These are phyloP conservation scores for Tetragonisca angustula DNA, from an alignment of 2,888 invertebrate genomes.

Conservation along the genomic window DNA sequence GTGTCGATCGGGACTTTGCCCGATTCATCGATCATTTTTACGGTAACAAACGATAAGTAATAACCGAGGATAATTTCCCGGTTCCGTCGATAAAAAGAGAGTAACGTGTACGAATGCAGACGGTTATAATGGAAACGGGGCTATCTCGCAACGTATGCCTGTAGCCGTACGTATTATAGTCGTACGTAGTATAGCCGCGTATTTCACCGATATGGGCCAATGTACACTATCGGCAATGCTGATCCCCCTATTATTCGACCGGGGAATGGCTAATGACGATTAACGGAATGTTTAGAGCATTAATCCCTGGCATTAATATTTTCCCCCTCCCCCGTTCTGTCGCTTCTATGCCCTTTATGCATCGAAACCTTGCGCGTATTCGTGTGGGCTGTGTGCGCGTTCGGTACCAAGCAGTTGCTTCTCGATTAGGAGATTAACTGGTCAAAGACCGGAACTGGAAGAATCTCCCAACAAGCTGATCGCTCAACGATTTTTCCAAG, in stretches of 20 bases:
- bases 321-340: not conserved
- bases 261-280: conserved; percentile 71
- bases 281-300: conserved; percentile 74
- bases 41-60: no score
- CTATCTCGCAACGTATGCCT: conserved; percentile 17
- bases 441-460: not conserved
- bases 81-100: not conserved
- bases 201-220: conserved; percentile 48
- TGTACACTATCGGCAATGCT: conserved; percentile 52
- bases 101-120: not conserved
- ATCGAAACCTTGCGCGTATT: conserved; percentile 53
- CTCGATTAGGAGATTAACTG: conserved; percentile 50
- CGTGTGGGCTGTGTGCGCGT: conserved; percentile 23
- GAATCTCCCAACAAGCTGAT: not conserved
- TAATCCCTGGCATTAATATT: conserved; percentile 68
- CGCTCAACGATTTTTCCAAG: no score
- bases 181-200: conserved; percentile 12
- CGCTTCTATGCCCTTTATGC: conserved; percentile 34
- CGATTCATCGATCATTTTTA: no score
- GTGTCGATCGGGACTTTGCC: no score
- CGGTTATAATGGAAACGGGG: not conserved
- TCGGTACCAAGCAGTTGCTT: conserved; percentile 50
- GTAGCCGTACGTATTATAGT: conserved; percentile 48
- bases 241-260: conserved; percentile 62
- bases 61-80: not conserved